Percentiles rank a stretch among this genome's conserved stretches.
phyloP scores from a whole-genome alignment of 2,113 vertebrate genomes.

The Anseranas semipalmata region DNA sequence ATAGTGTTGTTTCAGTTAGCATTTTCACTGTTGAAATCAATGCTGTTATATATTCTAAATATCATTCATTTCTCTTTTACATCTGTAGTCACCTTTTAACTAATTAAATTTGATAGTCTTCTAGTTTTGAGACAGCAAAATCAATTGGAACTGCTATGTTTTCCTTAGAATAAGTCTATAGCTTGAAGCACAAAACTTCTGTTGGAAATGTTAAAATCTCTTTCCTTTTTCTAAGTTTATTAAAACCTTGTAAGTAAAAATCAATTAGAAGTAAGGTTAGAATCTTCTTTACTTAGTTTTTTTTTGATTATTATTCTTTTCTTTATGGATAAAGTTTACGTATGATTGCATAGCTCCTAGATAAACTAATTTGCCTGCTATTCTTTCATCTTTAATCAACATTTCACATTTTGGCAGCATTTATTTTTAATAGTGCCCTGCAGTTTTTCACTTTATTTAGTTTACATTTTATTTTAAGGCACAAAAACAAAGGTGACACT shows the following conservation, averaged over 20 bases:
- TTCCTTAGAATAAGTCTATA: background rate
- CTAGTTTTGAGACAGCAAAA: background rate
- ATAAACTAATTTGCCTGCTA: constrained; percentile 56
- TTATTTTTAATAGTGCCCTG: constrained; percentile 49
- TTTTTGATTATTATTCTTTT: background rate
- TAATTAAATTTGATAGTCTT: background rate
- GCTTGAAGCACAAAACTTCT: background rate
- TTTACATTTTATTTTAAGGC: constrained; percentile 54
- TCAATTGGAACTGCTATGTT: background rate
- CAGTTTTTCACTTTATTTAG: constrained; percentile 48
- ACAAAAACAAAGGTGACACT: background rate
- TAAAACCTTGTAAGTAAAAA: constrained; percentile 39
- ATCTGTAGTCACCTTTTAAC: background rate
- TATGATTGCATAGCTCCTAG: constrained; percentile 24
- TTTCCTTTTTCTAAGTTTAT: background rate
- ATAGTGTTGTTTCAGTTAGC: background rate
- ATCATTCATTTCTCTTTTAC: background rate
- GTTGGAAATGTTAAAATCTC: background rate
- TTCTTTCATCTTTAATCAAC: constrained; percentile 71
- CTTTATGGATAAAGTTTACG: constrained; percentile 16
- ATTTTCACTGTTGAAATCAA: background rate
- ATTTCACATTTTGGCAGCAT: constrained; percentile 30
- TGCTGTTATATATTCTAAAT: background rate
- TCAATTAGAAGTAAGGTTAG: constrained; percentile 52
- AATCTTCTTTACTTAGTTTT: background rate